phyloP scores from a whole-genome alignment of 2,888 invertebrate genomes.

The Mamestra brassicae region DNA sequence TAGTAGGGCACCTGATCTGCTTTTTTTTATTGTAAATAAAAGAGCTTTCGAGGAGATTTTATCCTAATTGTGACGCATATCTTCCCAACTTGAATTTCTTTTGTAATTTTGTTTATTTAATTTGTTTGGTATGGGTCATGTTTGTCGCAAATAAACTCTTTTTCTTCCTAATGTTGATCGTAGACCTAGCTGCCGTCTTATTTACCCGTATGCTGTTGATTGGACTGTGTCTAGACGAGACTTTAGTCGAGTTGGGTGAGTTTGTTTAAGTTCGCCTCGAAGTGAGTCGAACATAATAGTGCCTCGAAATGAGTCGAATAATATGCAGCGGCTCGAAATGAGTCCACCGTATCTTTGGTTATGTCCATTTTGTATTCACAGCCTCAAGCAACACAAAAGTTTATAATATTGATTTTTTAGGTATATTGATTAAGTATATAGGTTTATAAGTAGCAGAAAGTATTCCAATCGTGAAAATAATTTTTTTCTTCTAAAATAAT shows the following conservation, averaged over 20 bases:
- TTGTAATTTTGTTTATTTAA: too few species aligned
- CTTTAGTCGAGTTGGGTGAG: background rate
- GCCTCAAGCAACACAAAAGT: slow-evolving; percentile 17
- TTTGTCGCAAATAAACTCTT: too few species aligned
- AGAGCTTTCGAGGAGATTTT: too few species aligned
- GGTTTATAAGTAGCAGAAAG: too few species aligned
- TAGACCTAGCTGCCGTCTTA: background rate
- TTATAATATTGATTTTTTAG: background rate
- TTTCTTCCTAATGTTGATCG: too few species aligned
- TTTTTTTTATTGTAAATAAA: too few species aligned
- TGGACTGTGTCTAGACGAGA: background rate
- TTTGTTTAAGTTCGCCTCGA: background rate
- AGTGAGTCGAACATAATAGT: background rate
- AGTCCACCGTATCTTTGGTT: slow-evolving; percentile 13
- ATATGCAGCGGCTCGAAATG: background rate
- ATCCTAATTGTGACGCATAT: too few species aligned
- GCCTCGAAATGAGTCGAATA: slow-evolving; percentile 13
- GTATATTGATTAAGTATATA: too few species aligned
- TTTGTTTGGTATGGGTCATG: too few species aligned
- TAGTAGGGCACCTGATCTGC: too few species aligned
- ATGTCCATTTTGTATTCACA: slow-evolving; percentile 33
- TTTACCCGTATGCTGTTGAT: background rate
- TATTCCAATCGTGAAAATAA: background rate
- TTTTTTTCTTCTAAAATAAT: background rate
- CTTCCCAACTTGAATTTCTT: too few species aligned